These are phyloP conservation scores for Xanthorhoe spadicearia DNA, from an alignment of 2,888 invertebrate genomes.

Conservation along the genomic window DNA sequence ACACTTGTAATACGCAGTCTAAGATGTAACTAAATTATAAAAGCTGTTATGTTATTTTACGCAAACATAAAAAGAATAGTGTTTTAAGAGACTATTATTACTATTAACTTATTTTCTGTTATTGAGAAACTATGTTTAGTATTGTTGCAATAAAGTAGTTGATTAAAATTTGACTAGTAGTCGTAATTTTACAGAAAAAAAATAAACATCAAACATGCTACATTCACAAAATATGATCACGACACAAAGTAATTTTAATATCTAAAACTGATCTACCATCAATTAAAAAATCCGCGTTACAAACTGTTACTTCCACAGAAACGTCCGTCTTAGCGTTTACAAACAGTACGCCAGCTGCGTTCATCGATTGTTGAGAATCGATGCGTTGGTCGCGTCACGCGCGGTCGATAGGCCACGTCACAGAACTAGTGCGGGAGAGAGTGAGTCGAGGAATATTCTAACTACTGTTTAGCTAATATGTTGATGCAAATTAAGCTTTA, in stretches of 20 bases:
- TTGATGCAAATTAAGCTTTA: no score
- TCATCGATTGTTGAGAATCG: conserved; percentile 56
- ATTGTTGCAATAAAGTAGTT: no score
- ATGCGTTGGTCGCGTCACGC: conserved; percentile 47
- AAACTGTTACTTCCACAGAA: not conserved
- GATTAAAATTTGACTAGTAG: no score
- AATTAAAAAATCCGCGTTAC: not conserved
- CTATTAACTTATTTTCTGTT: no score
- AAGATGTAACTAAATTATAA: not conserved
- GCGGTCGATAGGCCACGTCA: conserved; percentile 33
- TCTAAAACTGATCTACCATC: not conserved
- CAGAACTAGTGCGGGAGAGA: conserved; percentile 29
- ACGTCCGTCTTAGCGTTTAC: conserved; percentile 41
- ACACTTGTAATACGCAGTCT: not conserved
- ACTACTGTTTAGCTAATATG: not conserved
- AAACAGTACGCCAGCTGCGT: conserved; percentile 54
- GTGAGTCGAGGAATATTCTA: not conserved
- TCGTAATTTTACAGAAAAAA: no score
- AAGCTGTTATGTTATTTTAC: no score
- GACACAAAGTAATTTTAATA: not conserved
- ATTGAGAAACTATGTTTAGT: no score
- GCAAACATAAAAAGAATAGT: not conserved
- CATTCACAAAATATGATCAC: not conserved
- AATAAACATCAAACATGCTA: no score
- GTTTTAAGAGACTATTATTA: no score